Percentiles rank a stretch among this genome's conserved stretches.
phyloP scores from a whole-genome alignment of 2,113 vertebrate genomes.

The Lates calcarifer region DNA sequence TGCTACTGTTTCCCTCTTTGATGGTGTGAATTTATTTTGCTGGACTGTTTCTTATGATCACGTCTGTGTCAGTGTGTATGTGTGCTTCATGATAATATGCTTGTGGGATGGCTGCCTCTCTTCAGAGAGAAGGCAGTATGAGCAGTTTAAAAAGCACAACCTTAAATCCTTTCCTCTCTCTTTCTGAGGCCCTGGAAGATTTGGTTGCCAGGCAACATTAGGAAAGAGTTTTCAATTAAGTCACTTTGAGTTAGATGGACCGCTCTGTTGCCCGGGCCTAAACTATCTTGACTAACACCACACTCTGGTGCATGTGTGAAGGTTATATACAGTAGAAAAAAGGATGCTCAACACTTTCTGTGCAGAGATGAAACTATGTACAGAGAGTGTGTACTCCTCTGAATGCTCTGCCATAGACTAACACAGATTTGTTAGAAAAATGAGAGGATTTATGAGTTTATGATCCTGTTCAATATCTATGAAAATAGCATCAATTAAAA shows the following conservation, averaged over 20 bases:
- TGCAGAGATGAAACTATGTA: not conserved
- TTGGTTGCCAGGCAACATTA: slow-evolving; percentile 72
- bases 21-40: slow-evolving; percentile 31
- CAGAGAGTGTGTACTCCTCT: not conserved
- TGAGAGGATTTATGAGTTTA: no score
- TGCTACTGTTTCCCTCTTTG: slow-evolving; percentile 18
- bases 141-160: slow-evolving; percentile 68
- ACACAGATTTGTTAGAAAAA: not conserved
- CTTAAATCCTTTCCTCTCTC: slow-evolving; percentile 55
- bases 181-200: slow-evolving; percentile 41
- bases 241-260: slow-evolving; percentile 53
- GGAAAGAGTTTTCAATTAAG: slow-evolving; percentile 69
- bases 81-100: slow-evolving; percentile 46
- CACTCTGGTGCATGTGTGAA: not conserved
- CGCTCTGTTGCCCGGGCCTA: slow-evolving; percentile 11
- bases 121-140: slow-evolving; percentile 49
- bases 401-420: not conserved
- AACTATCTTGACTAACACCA: slow-evolving; percentile 10
- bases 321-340: slow-evolving; percentile 1
- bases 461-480: no score
- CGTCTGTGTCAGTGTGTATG: not conserved
- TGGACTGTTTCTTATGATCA: not conserved
- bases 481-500: no score
- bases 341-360: not conserved
- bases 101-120: slow-evolving; percentile 37